Percentiles rank a stretch among this genome's conserved stretches.
Evolutionary conservation across 2,113 vertebrate species (phyloP).

Genomic region (Salvelinus sp.): DNA sequence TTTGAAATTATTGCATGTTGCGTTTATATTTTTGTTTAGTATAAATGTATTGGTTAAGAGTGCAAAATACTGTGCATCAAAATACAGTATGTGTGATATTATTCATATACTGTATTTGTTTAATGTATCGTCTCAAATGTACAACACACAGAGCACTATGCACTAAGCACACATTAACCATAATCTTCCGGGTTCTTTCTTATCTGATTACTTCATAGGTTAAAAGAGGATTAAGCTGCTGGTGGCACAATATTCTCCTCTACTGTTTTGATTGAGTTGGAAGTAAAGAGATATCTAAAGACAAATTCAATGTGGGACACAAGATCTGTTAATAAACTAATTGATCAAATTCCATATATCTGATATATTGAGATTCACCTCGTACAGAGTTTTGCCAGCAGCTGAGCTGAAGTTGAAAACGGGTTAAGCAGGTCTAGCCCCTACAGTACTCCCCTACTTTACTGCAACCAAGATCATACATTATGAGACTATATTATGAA

Average conservation of each 20-base stretch:
- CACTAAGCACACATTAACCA: neutral
- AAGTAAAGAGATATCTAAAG: neutral
- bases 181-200: neutral
- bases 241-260: conserved; percentile 7
- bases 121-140: neutral
- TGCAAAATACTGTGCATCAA: too few relatives aligned
- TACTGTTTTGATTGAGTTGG: neutral
- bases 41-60: too few relatives aligned
- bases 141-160: neutral
- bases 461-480: neutral
- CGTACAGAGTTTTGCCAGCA: neutral
- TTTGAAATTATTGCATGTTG: too few relatives aligned
- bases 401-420: too few relatives aligned
- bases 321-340: neutral
- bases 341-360: neutral
- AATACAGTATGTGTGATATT: too few relatives aligned
- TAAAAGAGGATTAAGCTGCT: conserved; percentile 30
- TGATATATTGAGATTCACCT: neutral
- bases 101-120: neutral
- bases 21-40: too few relatives aligned
- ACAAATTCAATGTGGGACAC: neutral
- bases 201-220: conserved; percentile 20
- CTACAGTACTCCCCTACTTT: neutral
- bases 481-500: neutral
- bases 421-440: too few relatives aligned